Evolutionary conservation across 2,113 vertebrate genomes (phyloP), one percentile per base, ranked within the genome.

Genomic region (Dendrocopos noguchii): DNA sequence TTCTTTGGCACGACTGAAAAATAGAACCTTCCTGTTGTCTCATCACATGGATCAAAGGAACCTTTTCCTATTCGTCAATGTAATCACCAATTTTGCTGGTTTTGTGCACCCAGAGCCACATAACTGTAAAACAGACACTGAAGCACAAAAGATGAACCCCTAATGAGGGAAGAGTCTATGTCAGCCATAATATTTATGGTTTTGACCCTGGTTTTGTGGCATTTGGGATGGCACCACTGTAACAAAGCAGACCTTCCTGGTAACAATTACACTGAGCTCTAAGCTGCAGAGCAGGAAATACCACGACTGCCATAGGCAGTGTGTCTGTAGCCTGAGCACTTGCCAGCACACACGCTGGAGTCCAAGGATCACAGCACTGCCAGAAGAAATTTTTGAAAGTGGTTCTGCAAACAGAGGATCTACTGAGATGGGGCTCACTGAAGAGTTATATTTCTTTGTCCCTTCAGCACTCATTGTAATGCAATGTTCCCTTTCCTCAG

Each of bases 141-240:
- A 68, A 33, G 34, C 39, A 84, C 71, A 87, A 34, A 59, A 64
- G 28, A 61, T 14, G 17, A 92, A 16, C 47, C 42, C 18, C 3
- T 34, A 47, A 31, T 7, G 44, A 80, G 25, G 42, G n/a, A 61
- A 65, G 73, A 66, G 17, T 36, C 52, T 15, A 17, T 7, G 7
- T 27, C 29, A 82, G 46, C 46, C 10, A 6, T 21, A 60, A 61
- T 0, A 0, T 65, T 68, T 36, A 60, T 1, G 1, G 13, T 42
- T 91, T 67, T 80, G n/a, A 57, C 16, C 46, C 31, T 66, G 50
- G 34, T 44, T 80, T 63, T 9, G 28, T 15, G 34, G 15, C 2
- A 0, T 33, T 73, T 84, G 24, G 44, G 64, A 46, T 46, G 60
- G 59, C 59, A 91, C 25, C 63, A 70, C 24, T 16, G 15, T 6